Conservation (phyloP, 2,888 invertebrate genomes). For the Rhagonycha lutea region DNA sequence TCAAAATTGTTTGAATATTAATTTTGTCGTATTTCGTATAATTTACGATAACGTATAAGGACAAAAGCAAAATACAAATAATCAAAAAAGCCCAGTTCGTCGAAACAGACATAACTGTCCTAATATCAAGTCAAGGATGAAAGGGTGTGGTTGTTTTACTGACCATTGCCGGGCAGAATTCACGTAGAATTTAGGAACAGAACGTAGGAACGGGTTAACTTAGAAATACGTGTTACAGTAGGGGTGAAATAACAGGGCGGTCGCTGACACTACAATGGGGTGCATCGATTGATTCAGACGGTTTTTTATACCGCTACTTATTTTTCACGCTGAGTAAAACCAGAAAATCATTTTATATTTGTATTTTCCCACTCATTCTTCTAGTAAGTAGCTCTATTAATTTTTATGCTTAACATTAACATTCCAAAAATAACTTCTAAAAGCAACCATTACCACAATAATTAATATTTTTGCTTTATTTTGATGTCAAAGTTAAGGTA, state of each 20-base stretch:
- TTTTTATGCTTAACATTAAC: slow-evolving; percentile 1
- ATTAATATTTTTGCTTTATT: neutral
- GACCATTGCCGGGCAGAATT: slow-evolving; percentile 12
- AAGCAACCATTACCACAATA: neutral
- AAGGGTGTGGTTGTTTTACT: slow-evolving; percentile 21
- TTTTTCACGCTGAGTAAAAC: slow-evolving; percentile 11
- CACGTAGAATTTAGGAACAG: slow-evolving; percentile 9
- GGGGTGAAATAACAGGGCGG: slow-evolving; percentile 15
- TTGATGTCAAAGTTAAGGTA: neutral
- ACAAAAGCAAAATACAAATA: slow-evolving; percentile 11
- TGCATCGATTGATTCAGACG: slow-evolving; percentile 15
- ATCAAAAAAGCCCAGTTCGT: slow-evolving; percentile 9
- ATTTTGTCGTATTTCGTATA: slow-evolving; percentile 5
- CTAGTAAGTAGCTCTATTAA: slow-evolving; percentile 9
- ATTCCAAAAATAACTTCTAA: neutral
- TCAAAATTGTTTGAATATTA: slow-evolving; percentile 4
- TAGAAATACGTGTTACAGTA: slow-evolving; percentile 18
- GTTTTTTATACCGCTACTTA: slow-evolving; percentile 11
- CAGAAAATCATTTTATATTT: slow-evolving; percentile 11
- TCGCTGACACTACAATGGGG: slow-evolving; percentile 11
- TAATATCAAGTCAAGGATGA: slow-evolving; percentile 17
- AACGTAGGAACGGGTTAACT: slow-evolving; percentile 11
- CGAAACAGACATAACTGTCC: slow-evolving; percentile 6
- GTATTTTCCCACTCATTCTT: slow-evolving; percentile 6
- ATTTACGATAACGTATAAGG: neutral